Base-by-base conservation (phyloP, 2,113 vertebrate genomes). In the Vicugna pacos region DNA sequence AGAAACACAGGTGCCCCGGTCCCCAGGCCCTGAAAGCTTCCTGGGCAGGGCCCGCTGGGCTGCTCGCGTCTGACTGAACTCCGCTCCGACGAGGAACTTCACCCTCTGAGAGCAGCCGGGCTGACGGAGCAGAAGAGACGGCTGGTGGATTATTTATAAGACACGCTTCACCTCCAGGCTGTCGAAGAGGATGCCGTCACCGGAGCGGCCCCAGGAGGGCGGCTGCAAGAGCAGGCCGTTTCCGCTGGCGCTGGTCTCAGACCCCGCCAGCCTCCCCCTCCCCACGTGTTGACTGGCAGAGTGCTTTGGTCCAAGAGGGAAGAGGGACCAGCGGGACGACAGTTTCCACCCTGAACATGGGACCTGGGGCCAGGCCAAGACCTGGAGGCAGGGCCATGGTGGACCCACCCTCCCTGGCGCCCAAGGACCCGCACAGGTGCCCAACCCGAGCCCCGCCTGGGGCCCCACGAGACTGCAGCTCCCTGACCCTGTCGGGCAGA, bases 81-180 rank as follows among this genome's bases (percentile, higher is more conserved):
- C 16, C 38, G 3, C 8, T 73, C 62, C 32, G 30, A 2, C 7
- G 4, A 46, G 73, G 32, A 54, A 16, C 10, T 13, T 32, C 42
- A 2, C 58, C 65, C 38, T 50, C 12, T 3, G 77, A 3, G 46
- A n/a, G 14, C 0, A 4, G 76, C 56, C 13, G 10, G 64, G 6
- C 60, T 13, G n/a, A 81, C 38, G 46, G 92, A 81, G 91, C 82
- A 32, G 81, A 94, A 94, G 92, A 64, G 67, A 30, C 0, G 0
- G 67, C 32, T 54, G 80, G 52, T 93, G 81, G 95, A 81, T 96
- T 91, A 97, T 94, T 93, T n/a, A 93, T 94, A 50, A 97, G 72
- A 24, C 0, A 5, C 0, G 30, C 38, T 52, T 80, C 28, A 0
- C 64, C 60, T 62, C 35, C 9, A 6, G 50, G 38, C 87, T 32